phyloP scores from a whole-genome alignment of 2,113 vertebrate species.

The Elgaria multicarinata region DNA sequence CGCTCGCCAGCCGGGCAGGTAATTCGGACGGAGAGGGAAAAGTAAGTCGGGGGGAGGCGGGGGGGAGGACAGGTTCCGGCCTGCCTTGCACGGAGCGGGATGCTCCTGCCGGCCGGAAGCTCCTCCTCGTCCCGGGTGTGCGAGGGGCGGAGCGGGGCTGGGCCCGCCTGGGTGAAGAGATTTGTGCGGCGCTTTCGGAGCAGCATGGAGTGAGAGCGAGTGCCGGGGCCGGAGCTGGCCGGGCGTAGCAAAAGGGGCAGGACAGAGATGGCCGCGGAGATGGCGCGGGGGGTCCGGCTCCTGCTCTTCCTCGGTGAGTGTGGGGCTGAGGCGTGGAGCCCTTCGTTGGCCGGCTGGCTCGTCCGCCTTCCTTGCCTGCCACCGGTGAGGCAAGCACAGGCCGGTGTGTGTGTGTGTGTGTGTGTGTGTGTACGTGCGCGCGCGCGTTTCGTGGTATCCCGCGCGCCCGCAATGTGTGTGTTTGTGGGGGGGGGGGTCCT shows the following conservation, averaged over 20 bases:
- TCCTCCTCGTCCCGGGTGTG: constrained; percentile 30
- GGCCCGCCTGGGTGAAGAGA: neutral
- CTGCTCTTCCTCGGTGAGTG: constrained; percentile 59
- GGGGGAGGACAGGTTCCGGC: neutral
- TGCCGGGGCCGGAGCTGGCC: constrained; percentile 47
- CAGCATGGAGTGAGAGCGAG: constrained; percentile 40
- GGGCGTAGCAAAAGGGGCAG: constrained; percentile 8
- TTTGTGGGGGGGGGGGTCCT: fast-evolving
- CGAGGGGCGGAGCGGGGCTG: constrained; percentile 36
- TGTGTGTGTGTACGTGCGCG: too few relatives aligned
- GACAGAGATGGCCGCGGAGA: constrained; percentile 44
- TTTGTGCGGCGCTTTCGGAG: neutral
- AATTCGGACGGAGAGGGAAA: neutral
- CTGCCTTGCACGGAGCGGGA: neutral
- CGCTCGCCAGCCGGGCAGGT: neutral
- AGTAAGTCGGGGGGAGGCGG: neutral
- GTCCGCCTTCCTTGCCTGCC: neutral
- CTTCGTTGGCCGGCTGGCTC: neutral
- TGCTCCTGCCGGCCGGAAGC: constrained; percentile 31
- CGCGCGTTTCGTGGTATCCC: fast-evolving
- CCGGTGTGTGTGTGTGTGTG: neutral
- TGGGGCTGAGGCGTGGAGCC: neutral
- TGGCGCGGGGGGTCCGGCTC: constrained; percentile 37
- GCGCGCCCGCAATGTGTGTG: fast-evolving
- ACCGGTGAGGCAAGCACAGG: neutral